Conservation (phyloP, 2,888 invertebrate species). For the Drosophila mimetica region DNA sequence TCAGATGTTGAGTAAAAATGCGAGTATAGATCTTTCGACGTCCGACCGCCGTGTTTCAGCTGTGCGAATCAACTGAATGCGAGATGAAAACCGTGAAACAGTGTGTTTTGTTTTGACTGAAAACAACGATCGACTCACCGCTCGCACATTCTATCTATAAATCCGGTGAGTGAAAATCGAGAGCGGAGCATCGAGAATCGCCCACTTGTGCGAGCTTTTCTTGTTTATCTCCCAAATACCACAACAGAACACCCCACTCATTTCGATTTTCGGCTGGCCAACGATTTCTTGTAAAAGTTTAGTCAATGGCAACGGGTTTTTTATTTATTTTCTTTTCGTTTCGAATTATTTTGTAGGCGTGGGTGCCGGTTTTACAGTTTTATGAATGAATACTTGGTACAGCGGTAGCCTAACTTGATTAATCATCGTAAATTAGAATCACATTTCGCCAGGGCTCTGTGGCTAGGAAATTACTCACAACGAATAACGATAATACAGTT, state of each 20-base stretch:
- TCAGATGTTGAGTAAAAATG: too few species aligned
- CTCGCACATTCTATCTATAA: constrained; percentile 36
- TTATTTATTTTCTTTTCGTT: constrained; percentile 44
- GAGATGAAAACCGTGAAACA: constrained; percentile 43
- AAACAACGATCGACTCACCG: constrained; percentile 19
- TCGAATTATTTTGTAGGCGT: constrained; percentile 41
- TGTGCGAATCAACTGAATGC: constrained; percentile 62
- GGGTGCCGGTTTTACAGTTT: constrained; percentile 62
- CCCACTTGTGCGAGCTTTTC: constrained; percentile 55
- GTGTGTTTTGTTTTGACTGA: constrained; percentile 56
- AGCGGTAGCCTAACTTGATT: constrained; percentile 35
- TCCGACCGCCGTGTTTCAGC: constrained; percentile 69
- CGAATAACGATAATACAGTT: constrained; percentile 40
- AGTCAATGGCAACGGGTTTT: constrained; percentile 69
- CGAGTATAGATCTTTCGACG: not conserved
- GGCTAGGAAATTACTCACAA: constrained; percentile 40
- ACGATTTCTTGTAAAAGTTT: constrained; percentile 53
- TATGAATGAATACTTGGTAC: constrained; percentile 66
- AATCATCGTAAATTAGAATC: constrained; percentile 60
- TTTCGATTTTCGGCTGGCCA: constrained; percentile 29
- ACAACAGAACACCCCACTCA: constrained; percentile 45
- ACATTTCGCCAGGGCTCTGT: constrained; percentile 52
- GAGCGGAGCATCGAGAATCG: constrained; percentile 54
- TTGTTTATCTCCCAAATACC: constrained; percentile 33
- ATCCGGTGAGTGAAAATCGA: constrained; percentile 57